Base-by-base conservation (phyloP, 2,888 invertebrate species). In the Xestia ashworthii region DNA sequence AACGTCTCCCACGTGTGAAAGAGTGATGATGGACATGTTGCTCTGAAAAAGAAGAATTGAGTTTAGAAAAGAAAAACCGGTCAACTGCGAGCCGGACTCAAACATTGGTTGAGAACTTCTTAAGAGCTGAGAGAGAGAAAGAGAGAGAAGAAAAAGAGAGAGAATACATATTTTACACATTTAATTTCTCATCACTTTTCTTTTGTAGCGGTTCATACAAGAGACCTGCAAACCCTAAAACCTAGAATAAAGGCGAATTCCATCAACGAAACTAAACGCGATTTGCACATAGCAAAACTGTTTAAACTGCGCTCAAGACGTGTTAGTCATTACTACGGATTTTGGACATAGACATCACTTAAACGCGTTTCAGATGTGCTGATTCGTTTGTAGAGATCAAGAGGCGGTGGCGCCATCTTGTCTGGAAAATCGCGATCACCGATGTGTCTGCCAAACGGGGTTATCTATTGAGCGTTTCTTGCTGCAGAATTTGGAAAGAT, bases 1-100 rank as follows among this genome's bases (percentile, higher is more conserved):
- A 99, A 97, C 82, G 98, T 98, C 95, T 99, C 99, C 99, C 99
- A 99, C 80, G 98, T 98, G 93, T 99, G 98, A 95, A 99, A 99
- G 91, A 99, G 97, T 66, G 98, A 98, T 3, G 96, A 96, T 74
- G 98, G 98, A 91, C 98, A 98, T 81, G 98, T 97, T 81, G 98
- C 98, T 95, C 98, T 98, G 96, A 25, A 89, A 89, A 89, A 77
- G 82, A 89, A 80, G 71, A 19, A 3, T 53, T 9, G 0, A 1
- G 14, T 66, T 72, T 32, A 65, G 69, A 38, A 22, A 16, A 4
- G n/a, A n/a, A 25, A 0, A 41, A 41, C 8, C 41, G 41, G 41
- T 41, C 0, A 41, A 41, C 0, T 41, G 41, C 8, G 8, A 8
- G 41, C 5, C 41, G 0, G 6, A 41, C 41, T 41, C 6, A 41